Percentiles rank a stretch among this genome's conserved stretches.
Evolutionary conservation across 2,113 vertebrate genomes (phyloP).

Genomic region (Ammodytes dubius): DNA sequence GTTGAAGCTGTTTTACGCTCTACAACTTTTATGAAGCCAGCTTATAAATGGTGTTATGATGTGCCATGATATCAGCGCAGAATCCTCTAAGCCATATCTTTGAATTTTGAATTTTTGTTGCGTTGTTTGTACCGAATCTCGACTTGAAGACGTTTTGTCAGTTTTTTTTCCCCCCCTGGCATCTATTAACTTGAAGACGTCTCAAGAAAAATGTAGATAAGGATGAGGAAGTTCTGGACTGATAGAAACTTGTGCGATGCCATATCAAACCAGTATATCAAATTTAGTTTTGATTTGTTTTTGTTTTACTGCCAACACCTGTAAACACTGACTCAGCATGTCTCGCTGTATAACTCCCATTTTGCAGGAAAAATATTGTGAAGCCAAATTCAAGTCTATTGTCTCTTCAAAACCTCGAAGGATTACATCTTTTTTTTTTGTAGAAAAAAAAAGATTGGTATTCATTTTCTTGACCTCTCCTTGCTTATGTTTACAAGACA

Average conservation of each 20-base stretch:
- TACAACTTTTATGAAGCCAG: background rate
- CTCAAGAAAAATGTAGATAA: background rate
- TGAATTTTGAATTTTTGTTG: conserved; percentile 10
- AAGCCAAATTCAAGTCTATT: background rate
- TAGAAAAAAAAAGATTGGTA: conserved; percentile 8
- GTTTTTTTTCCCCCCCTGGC: background rate
- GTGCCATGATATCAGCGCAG: conserved; percentile 34
- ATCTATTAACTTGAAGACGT: background rate
- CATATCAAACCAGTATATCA: background rate
- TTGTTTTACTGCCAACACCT: background rate
- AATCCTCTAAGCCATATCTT: conserved; percentile 55
- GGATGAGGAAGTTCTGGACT: conserved; percentile 8
- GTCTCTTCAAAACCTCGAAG: conserved; percentile 12
- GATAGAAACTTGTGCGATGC: conserved; percentile 2
- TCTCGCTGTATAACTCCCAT: conserved; percentile 2
- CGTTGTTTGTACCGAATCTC: conserved; percentile 7
- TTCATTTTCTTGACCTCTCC: conserved; percentile 4
- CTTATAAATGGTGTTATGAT: background rate
- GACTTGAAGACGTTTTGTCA: background rate
- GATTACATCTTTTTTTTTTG: conserved; percentile 5
- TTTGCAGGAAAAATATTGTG: background rate
- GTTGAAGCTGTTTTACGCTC: background rate
- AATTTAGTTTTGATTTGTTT: background rate
- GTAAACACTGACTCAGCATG: conserved; percentile 1
- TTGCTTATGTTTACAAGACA: background rate